These are phyloP conservation scores for Noctua comes DNA, from an alignment of 2,888 invertebrate genomes.

Conservation along the genomic window DNA sequence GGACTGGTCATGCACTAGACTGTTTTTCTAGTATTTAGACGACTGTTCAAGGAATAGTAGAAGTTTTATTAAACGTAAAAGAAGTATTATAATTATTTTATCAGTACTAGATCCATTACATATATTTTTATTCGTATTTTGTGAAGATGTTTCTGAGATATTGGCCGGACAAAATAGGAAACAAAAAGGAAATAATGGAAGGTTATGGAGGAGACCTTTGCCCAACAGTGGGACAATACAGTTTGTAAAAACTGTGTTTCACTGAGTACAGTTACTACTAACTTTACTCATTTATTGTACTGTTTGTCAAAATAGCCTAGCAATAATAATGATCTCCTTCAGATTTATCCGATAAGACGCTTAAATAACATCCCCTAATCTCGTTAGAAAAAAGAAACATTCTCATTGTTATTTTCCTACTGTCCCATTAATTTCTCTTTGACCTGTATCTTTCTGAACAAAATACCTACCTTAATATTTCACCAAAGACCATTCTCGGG, in stretches of 20 bases:
- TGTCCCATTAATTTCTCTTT: conserved; percentile 2
- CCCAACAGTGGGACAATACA: not conserved
- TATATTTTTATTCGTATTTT: too few species aligned
- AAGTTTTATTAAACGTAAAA: too few species aligned
- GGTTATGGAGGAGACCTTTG: not conserved
- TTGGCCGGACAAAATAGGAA: not conserved
- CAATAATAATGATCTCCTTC: conserved; percentile 1
- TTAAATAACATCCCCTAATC: conserved; percentile 1
- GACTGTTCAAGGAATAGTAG: not conserved
- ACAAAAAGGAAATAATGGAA: not conserved
- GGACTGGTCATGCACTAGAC: not conserved
- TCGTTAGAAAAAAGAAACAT: not conserved
- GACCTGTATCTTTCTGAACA: not conserved
- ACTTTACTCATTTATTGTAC: too few species aligned
- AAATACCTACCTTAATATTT: not conserved
- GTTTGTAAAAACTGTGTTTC: not conserved
- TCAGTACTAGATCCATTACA: too few species aligned
- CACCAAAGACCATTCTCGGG: not conserved
- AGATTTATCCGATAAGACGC: conserved; percentile 1
- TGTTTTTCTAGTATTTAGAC: not conserved
- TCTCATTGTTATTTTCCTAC: conserved; percentile 1
- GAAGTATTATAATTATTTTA: too few species aligned
- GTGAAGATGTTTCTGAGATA: not conserved
- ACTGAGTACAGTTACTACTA: not conserved
- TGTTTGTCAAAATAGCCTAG: not conserved